A percentile compares a stretch with the other conserved stretches of the same genome.
Conservation (phyloP, 2,113 vertebrate species). For the Bungarus multicinctus region DNA sequence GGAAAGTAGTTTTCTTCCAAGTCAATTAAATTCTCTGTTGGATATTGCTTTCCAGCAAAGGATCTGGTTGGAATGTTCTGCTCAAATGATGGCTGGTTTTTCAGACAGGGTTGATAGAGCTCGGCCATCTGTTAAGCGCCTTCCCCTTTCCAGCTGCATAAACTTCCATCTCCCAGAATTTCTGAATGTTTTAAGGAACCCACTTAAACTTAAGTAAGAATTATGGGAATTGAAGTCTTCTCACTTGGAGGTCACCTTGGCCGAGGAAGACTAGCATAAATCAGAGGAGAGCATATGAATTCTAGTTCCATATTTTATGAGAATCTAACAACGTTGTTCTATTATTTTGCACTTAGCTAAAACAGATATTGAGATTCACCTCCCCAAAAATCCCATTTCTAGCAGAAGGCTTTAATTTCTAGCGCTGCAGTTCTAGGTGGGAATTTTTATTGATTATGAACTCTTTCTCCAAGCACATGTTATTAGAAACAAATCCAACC, state of each 20-base stretch:
- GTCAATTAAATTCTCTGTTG: neutral
- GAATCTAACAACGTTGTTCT: neutral
- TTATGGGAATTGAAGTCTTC: neutral
- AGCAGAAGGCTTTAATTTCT: neutral
- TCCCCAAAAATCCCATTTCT: neutral
- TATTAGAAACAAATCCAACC: neutral
- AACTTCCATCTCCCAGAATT: neutral
- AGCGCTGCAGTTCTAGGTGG: neutral
- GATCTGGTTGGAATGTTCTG: neutral
- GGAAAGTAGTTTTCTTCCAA: neutral
- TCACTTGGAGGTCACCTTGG: neutral
- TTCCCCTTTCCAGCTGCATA: neutral
- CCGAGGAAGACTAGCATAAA: neutral
- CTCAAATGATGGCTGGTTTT: neutral
- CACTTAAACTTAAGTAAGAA: neutral
- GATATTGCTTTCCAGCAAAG: neutral
- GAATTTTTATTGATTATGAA: no score
- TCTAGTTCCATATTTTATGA: neutral
- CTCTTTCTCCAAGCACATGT: neutral
- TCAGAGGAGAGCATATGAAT: no score
- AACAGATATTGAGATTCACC: neutral
- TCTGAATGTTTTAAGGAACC: neutral
- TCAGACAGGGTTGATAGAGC: neutral
- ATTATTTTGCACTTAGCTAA: neutral
- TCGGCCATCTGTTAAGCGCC: neutral